Conservation (phyloP, 2,797 vertebrate genomes). For the Apogon hyalosoma region DNA sequence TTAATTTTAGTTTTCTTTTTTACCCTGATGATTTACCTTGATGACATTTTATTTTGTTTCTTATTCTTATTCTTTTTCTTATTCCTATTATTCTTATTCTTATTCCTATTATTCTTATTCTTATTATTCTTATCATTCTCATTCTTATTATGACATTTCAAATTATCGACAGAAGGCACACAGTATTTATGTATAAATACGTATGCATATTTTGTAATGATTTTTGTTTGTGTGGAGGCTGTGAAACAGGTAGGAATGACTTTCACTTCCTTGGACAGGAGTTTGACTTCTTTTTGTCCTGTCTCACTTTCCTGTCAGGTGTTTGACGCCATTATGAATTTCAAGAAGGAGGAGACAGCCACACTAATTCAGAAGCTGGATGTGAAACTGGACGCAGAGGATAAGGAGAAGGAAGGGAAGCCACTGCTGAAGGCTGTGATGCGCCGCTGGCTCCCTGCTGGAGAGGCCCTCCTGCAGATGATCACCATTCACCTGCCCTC, state of each 20-base stretch:
- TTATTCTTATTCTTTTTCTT: too few relatives aligned
- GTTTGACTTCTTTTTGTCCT: slow-evolving; percentile 4
- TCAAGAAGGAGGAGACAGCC: slow-evolving; percentile 91
- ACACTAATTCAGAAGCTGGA: slow-evolving; percentile 93
- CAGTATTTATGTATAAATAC: too few relatives aligned
- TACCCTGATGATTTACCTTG: too few relatives aligned
- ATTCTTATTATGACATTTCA: too few relatives aligned
- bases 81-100: too few relatives aligned
- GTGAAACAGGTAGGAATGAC: background rate
- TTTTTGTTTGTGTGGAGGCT: too few relatives aligned
- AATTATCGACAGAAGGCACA: too few relatives aligned
- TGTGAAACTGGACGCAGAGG: slow-evolving; percentile 91
- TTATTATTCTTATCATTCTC: too few relatives aligned
- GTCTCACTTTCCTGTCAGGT: slow-evolving; percentile 79
- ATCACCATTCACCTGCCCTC: slow-evolving; percentile 97
- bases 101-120: too few relatives aligned
- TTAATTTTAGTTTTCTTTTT: too few relatives aligned
- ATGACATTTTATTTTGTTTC: too few relatives aligned
- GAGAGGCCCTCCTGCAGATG: slow-evolving; percentile 96
- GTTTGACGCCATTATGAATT: slow-evolving; percentile 97
- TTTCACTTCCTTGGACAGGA: background rate
- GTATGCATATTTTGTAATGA: too few relatives aligned
- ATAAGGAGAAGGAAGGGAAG: slow-evolving; percentile 95
- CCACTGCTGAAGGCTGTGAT: slow-evolving; percentile 95
- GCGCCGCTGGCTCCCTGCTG: slow-evolving; percentile 95